phyloP scores from a whole-genome alignment of 2,113 vertebrate genomes.

The Pluvianellus socialis region DNA sequence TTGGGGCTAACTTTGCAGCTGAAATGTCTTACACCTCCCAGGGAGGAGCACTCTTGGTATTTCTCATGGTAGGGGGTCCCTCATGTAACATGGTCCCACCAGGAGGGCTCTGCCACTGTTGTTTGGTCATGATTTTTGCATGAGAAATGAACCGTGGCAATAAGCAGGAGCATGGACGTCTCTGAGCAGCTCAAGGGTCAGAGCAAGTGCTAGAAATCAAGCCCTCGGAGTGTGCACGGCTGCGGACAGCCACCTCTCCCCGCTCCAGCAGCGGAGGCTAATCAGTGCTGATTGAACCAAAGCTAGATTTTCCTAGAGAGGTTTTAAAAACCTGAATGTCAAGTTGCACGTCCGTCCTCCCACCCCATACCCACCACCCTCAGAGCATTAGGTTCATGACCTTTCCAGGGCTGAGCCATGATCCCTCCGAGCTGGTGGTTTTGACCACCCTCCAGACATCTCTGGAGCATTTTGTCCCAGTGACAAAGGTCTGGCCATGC shows the following conservation, averaged over 20 bases:
- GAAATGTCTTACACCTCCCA: background rate
- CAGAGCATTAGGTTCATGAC: background rate
- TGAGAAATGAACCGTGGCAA: background rate
- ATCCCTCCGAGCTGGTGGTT: background rate
- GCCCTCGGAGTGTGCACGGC: background rate
- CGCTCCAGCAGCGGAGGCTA: background rate
- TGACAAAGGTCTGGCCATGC: accelerated
- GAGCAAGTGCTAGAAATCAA: background rate
- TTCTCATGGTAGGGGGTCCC: background rate
- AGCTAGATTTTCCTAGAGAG: background rate
- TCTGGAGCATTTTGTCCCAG: background rate
- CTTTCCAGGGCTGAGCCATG: background rate
- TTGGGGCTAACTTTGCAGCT: background rate
- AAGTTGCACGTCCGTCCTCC: background rate
- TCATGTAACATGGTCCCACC: background rate
- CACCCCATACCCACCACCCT: background rate
- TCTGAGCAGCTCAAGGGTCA: background rate
- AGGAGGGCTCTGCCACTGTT: background rate
- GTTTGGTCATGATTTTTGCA: background rate
- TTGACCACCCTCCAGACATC: background rate
- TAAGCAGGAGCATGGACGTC: accelerated
- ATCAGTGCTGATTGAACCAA: conserved; percentile 33
- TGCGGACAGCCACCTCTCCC: background rate
- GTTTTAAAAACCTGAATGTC: background rate
- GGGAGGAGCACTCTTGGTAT: background rate